phyloP scores from a whole-genome alignment of 2,888 invertebrate species.

The Elmis aenea region DNA sequence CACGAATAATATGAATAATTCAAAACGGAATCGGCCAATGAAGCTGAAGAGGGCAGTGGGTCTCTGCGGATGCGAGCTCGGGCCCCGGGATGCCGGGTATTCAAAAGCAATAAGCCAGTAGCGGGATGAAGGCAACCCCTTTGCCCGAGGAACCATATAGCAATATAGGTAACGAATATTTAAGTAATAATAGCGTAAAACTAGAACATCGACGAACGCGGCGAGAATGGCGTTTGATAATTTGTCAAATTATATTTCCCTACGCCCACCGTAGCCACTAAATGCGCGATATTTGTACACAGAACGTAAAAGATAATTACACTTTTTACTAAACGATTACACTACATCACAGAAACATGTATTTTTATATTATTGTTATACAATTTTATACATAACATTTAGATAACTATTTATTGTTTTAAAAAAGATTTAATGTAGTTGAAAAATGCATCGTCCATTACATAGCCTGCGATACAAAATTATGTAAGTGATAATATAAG shows the following conservation, averaged over 20 bases:
- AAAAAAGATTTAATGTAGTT: too few species aligned
- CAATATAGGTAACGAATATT: slow-evolving; percentile 44
- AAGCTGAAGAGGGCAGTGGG: slow-evolving; percentile 30
- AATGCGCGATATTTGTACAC: slow-evolving; percentile 1
- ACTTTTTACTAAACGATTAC: too few species aligned
- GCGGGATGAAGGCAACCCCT: slow-evolving; percentile 30
- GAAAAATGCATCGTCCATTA: too few species aligned
- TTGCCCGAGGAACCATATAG: slow-evolving; percentile 46
- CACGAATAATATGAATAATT: slow-evolving; percentile 23
- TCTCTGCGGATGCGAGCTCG: slow-evolving; percentile 32
- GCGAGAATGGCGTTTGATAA: slow-evolving; percentile 24
- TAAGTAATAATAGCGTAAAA: slow-evolving; percentile 24
- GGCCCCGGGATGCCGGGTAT: slow-evolving; percentile 48
- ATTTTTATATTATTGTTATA: too few species aligned
- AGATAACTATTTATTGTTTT: too few species aligned
- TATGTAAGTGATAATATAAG: too few species aligned
- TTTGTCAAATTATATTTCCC: slow-evolving; percentile 15
- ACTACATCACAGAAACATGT: too few species aligned
- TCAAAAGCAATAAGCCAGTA: slow-evolving; percentile 50
- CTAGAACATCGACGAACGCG: slow-evolving; percentile 19
- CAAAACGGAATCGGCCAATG: slow-evolving; percentile 24
- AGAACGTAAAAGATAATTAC: too few species aligned
- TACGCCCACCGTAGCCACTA: slow-evolving; percentile 5
- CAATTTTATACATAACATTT: too few species aligned
- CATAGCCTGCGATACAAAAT: too few species aligned